Evolutionary conservation across 2,888 invertebrate genomes (phyloP).

Genomic region (Tetropium fuscum): DNA sequence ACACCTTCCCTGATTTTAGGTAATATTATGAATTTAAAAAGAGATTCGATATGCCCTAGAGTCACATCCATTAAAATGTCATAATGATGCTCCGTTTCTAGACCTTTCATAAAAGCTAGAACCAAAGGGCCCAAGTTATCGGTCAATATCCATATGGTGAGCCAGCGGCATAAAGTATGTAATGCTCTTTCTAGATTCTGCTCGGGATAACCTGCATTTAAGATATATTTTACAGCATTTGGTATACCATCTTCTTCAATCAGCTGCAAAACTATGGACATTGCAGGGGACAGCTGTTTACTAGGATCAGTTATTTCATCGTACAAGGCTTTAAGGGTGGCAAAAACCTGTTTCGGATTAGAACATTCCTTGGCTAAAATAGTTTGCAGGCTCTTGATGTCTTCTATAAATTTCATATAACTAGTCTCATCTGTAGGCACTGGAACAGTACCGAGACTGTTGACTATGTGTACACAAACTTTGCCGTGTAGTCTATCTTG

Average conservation of each 20-base stretch:
- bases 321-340: conserved; percentile 72
- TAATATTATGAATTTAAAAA: conserved; percentile 71
- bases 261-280: conserved; percentile 72
- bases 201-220: conserved; percentile 62
- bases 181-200: conserved; percentile 73
- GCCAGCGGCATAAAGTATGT: conserved; percentile 76
- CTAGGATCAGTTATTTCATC: conserved; percentile 72
- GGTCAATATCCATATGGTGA: conserved; percentile 73
- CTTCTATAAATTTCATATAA: conserved; percentile 59
- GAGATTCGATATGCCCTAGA: conserved; percentile 70
- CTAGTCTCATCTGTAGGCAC: conserved; percentile 57
- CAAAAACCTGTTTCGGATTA: conserved; percentile 67
- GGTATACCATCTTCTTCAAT: conserved; percentile 45
- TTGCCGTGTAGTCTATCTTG: conserved; percentile 66
- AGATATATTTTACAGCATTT: conserved; percentile 66
- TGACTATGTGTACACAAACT: conserved; percentile 68
- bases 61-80: conserved; percentile 71
- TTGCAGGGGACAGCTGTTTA: conserved; percentile 70
- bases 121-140: conserved; percentile 76
- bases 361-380: conserved; percentile 60
- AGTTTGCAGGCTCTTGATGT: conserved; percentile 58
- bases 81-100: conserved; percentile 64
- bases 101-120: conserved; percentile 73
- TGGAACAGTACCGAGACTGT: conserved; percentile 67
- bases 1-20: conserved; percentile 70